These are phyloP conservation scores for Blennius ocellaris DNA, from an alignment of 2,113 vertebrate genomes.

Conservation along the genomic window DNA sequence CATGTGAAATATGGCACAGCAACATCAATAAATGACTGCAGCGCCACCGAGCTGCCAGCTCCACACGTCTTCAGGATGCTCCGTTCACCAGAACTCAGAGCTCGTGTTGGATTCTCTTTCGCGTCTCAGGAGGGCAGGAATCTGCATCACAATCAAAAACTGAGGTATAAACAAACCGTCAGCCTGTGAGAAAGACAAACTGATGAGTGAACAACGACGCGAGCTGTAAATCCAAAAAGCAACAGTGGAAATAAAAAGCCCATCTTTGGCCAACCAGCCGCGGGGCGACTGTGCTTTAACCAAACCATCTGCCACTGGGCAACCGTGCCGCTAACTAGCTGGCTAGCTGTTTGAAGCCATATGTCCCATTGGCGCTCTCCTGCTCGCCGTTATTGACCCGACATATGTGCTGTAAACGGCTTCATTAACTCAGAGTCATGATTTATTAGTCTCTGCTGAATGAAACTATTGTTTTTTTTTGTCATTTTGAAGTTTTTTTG, in stretches of 20 bases:
- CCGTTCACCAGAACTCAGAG: no score
- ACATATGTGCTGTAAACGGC: conserved; percentile 31
- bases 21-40: no score
- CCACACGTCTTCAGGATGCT: no score
- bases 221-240: conserved; percentile 3
- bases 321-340: conserved; percentile 37
- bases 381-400: not conserved
- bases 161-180: no score
- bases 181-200: no score
- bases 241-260: conserved; percentile 4
- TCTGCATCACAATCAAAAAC: no score
- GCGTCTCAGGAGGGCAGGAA: no score
- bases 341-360: conserved; percentile 19
- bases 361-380: conserved; percentile 32
- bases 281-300: conserved; percentile 22
- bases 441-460: not conserved
- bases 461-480: not conserved
- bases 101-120: no score
- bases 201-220: no score
- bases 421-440: conserved; percentile 15
- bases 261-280: conserved; percentile 1
- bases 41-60: no score
- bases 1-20: no score
- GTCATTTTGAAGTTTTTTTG: no score
- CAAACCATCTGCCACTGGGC: conserved; percentile 43